Evolutionary conservation across 2,113 vertebrate species (phyloP), one percentile per base, ranked within the genome.

Genomic region (Eptatretus burgeri): DNA sequence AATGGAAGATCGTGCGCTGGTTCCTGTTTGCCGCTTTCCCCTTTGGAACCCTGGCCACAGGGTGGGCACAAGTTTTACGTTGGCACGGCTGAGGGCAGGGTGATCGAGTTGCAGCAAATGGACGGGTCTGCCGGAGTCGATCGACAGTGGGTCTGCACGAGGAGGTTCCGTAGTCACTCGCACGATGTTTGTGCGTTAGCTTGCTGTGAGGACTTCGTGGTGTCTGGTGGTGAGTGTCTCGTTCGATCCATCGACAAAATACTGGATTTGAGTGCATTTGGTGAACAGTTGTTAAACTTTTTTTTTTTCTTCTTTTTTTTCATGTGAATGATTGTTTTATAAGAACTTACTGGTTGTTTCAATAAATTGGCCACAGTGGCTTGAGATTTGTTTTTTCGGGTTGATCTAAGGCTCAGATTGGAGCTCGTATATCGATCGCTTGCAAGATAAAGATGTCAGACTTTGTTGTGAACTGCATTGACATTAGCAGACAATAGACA

Each of bases 31-130:
- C 7, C 27, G 27, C 3, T 41, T 41, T 41, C 7, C 11, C 19
- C 64, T 51, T 14, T 51, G 8, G 20, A 10, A 17, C 67, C 73
- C 52, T 10, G 56, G 64, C 64, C 0, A 11, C 73, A 98, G 91
- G 71, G 78, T 14, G 83, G 89, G 72, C 82, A 81, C 75, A 95
- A 87, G 68, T 69, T 93, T 2, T 13, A 85, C 0, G 84, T 81
- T 13, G 91, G 91, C 64, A 95, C 87, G 1, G 82, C 86, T 0
- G 80, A 85, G 0, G 89, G 89, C 17, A 77, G 75, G 0, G 75
- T 91, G 2, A 72, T 82, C 70, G 86, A 94, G 73, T 81, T 95
- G 65, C 86, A 98, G 78, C 76, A 79, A 71, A 64, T 98, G 50
- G 71, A 78, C 0, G 56, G 78, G 65, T 73, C 70, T 60, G 63